These are phyloP conservation scores for Chondrilla cf. caribensis DNA, from an alignment of 37 sponge, comb jelly and placozoan genomes.

Conservation along the genomic window DNA sequence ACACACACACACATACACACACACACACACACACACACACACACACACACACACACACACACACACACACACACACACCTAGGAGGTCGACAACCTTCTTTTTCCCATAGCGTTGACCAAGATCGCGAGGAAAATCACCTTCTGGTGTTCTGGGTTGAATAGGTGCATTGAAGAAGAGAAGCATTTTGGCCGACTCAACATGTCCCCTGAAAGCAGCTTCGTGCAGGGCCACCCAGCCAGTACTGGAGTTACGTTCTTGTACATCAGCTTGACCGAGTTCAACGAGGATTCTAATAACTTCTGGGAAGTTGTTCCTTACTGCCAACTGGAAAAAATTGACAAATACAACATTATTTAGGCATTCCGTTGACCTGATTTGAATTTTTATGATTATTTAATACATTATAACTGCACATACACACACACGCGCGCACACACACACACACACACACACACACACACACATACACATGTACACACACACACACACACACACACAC, in stretches of 20 bases:
- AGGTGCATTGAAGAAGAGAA: conserved; percentile 79
- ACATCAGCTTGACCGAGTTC: conserved; percentile 74
- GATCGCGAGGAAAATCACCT: conserved; percentile 78
- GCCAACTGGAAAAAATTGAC: conserved; percentile 56
- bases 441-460: conserved; percentile 1
- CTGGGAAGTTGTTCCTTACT: conserved; percentile 41
- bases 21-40: neutral
- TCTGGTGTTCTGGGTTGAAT: conserved; percentile 82
- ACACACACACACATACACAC: neutral
- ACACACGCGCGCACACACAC: conserved; percentile 10
- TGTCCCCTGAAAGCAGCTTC: conserved; percentile 93
- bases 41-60: conserved; percentile 1
- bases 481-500: no score
- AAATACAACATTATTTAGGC: neutral
- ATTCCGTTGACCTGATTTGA: neutral
- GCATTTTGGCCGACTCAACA: conserved; percentile 31
- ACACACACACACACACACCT: conserved; percentile 41
- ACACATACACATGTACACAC: neutral
- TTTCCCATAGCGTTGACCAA: conserved; percentile 74
- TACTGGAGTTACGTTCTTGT: conserved; percentile 83
- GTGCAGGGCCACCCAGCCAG: conserved; percentile 94
- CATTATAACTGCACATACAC: neutral
- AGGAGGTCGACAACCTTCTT: conserved; percentile 56
- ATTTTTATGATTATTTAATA: neutral
- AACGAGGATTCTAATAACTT: conserved; percentile 41